Evolutionary conservation across 2,797 vertebrate genomes (phyloP).

Genomic region (Tangara arthus): DNA sequence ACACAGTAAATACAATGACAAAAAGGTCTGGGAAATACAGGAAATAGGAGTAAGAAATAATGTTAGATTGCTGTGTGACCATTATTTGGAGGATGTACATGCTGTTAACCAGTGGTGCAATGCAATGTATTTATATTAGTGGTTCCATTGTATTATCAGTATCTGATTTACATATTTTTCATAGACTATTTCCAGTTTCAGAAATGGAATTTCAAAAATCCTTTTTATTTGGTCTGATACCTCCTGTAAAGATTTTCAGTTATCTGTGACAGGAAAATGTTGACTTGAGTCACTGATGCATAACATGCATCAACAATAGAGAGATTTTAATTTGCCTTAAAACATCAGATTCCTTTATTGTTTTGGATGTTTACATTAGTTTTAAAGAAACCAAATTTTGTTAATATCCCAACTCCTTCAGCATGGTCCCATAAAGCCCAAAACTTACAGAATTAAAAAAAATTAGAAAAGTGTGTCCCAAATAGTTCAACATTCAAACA

Average conservation of each 20-base stretch:
- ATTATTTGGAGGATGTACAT: not conserved
- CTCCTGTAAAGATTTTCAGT: not conserved
- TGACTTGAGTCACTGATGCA: not conserved
- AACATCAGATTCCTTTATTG: not conserved
- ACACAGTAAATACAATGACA: not conserved
- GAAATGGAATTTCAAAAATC: not conserved
- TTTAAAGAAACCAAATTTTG: not conserved
- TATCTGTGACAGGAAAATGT: not conserved
- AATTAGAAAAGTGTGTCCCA: not conserved
- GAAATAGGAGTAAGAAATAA: not conserved
- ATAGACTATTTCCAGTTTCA: not conserved
- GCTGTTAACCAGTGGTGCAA: not conserved
- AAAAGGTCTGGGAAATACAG: not conserved
- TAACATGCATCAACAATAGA: not conserved
- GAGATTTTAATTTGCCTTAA: not conserved
- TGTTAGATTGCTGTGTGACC: not conserved
- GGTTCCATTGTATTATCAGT: not conserved
- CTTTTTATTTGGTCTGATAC: not conserved
- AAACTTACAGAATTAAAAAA: not conserved
- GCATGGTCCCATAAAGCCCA: not conserved
- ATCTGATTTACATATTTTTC: not conserved
- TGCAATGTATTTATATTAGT: not conserved
- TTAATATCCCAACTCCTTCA: not conserved
- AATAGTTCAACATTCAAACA: not conserved
- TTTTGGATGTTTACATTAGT: not conserved